Evolutionary conservation across 2,113 vertebrate genomes (phyloP), one percentile per base, ranked within the genome.

Genomic region (Cyprinodon variegatus): DNA sequence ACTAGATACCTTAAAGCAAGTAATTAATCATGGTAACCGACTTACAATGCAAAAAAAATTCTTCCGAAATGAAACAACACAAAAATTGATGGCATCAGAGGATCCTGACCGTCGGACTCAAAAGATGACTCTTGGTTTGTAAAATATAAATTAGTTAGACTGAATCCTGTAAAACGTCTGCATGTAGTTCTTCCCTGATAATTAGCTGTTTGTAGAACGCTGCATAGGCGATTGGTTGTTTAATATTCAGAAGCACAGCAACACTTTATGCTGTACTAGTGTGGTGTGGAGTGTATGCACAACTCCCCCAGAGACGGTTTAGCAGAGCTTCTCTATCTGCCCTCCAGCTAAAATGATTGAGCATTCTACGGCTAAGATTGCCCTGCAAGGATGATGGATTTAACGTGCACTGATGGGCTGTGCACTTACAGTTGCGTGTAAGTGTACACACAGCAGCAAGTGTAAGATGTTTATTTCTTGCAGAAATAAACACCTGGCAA

Each of bases 341-440:
- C 88, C 83, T 79, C 81, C 86, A 88, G 90, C 84, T 85, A 83
- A 86, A 72, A 83, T 77, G 78, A 90, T 86, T 72, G 86, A 87
- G 73, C 40, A 40, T 69, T 88, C 82, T 82, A 83, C 69, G 67
- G 87, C 81, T 81, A 22, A 63, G 83, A 87, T 87, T 74, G 12
- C 70, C 68, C 77, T 29, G 29, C 29, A 29, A 29, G 29, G 29
- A 29, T 29, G 29, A 29, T 29, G 29, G 29, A 29, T 29, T 29
- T 29, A 29, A 29, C 29, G 29, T 29, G 29, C 29, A 29, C 29
- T 29, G 29, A 29, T 29, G 29, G 29, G 29, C 29, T 29, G 29
- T 29, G 29, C 29, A 29, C 29, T 29, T 29, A 29, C 29, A 29
- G 29, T 29, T 29, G 29, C 29, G 29, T 29, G 29, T 29, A 29